A percentile compares a stretch with the other conserved stretches of the same genome.
phyloP scores from a whole-genome alignment of 2,888 invertebrate genomes.

The Heteromurus nitidus region DNA sequence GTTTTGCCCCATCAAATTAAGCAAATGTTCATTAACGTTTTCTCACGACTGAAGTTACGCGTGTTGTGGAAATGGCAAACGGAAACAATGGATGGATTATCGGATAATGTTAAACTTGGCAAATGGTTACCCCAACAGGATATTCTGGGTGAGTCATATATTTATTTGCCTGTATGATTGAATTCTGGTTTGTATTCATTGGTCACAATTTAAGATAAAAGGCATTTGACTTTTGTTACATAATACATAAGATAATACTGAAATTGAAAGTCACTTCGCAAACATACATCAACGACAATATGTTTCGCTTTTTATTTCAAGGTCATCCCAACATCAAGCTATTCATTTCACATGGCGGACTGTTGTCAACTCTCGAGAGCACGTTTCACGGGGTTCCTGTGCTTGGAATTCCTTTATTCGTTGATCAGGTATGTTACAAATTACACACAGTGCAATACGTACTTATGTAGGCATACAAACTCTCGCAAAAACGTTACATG shows the following conservation, averaged over 20 bases:
- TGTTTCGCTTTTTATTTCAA: no score
- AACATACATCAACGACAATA: no score
- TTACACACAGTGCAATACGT: no score
- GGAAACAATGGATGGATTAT: slow-evolving; percentile 78
- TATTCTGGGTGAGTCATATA: slow-evolving; percentile 81
- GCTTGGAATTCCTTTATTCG: slow-evolving; percentile 78
- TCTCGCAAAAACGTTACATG: no score
- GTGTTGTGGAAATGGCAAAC: slow-evolving; percentile 91
- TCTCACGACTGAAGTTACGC: slow-evolving; percentile 85
- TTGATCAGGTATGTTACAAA: slow-evolving; percentile 80
- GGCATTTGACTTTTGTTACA: no score
- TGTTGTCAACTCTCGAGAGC: slow-evolving; percentile 83
- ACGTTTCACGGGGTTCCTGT: slow-evolving; percentile 82
- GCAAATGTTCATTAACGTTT: slow-evolving; percentile 83
- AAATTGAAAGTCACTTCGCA: no score
- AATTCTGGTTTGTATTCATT: no score
- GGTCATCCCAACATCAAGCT: slow-evolving; percentile 82
- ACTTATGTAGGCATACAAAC: no score
- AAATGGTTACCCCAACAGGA: slow-evolving; percentile 88
- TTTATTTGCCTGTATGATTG: slow-evolving; percentile 65
- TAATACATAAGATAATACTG: no score
- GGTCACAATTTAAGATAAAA: no score
- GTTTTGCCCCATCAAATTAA: slow-evolving; percentile 86
- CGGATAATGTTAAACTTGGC: slow-evolving; percentile 80
- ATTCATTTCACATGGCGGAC: slow-evolving; percentile 85